Evolutionary conservation across 2,888 invertebrate species (phyloP).

Genomic region (Portevinia maculata): DNA sequence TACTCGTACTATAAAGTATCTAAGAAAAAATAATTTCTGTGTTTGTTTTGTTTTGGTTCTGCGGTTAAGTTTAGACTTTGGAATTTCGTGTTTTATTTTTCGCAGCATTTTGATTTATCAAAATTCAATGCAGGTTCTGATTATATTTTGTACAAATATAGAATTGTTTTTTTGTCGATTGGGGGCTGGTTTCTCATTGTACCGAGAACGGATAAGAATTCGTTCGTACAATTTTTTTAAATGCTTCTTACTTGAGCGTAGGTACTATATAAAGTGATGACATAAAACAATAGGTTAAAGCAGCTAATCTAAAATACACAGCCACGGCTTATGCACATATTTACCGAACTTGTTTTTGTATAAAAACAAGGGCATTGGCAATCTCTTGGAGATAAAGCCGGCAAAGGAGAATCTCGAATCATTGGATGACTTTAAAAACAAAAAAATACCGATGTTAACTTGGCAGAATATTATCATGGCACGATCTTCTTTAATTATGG

Average conservation of each 20-base stretch:
- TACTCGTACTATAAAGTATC: not conserved
- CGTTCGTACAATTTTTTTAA: not conserved
- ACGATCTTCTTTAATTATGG: too few relatives aligned
- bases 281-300: too few relatives aligned
- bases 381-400: too few relatives aligned
- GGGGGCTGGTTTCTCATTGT: slow-evolving; percentile 1
- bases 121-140: slow-evolving; percentile 1
- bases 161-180: not conserved
- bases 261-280: not conserved
- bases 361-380: too few relatives aligned
- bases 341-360: too few relatives aligned
- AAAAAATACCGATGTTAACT: too few relatives aligned
- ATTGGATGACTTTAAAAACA: too few relatives aligned
- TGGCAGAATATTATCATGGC: too few relatives aligned
- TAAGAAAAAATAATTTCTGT: not conserved
- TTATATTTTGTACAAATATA: not conserved
- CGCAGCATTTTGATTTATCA: not conserved
- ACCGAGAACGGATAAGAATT: not conserved
- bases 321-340: too few relatives aligned
- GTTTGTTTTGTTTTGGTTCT: not conserved
- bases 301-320: too few relatives aligned
- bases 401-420: too few relatives aligned
- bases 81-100: not conserved
- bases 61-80: not conserved
- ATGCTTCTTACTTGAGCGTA: not conserved